phyloP scores from a whole-genome alignment of 2,888 invertebrate species.

The Hemithea aestivaria region DNA sequence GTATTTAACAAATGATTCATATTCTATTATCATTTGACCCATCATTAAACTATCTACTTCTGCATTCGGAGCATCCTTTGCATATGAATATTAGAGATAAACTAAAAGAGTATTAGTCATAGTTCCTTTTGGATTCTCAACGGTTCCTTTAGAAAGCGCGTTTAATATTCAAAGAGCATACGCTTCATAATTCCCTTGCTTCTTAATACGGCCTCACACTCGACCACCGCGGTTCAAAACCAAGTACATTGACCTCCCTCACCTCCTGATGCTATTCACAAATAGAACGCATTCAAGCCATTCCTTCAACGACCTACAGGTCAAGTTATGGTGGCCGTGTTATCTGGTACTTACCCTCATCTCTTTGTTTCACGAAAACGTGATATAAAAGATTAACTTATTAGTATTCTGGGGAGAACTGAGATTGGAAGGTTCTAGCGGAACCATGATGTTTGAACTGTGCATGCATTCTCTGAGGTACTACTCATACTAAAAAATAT shows the following conservation, averaged over 20 bases:
- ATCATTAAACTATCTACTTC: slow-evolving; percentile 18
- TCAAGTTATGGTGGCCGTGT: slow-evolving; percentile 49
- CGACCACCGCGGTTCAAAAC: slow-evolving; percentile 57
- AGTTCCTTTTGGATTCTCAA: slow-evolving; percentile 27
- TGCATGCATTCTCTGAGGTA: no score
- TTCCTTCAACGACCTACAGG: slow-evolving; percentile 33
- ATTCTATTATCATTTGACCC: slow-evolving; percentile 17
- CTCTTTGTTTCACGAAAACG: slow-evolving; percentile 75
- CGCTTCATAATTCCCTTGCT: slow-evolving; percentile 73
- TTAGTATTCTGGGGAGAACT: slow-evolving; percentile 67
- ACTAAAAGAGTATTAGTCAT: slow-evolving; percentile 50
- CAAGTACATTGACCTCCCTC: slow-evolving; percentile 41
- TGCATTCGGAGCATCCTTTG: slow-evolving; percentile 15
- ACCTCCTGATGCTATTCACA: slow-evolving; percentile 28
- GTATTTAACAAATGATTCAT: slow-evolving; percentile 3
- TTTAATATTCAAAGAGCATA: slow-evolving; percentile 73
- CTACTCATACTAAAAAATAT: no score
- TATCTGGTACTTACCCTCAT: slow-evolving; percentile 66
- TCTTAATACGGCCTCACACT: slow-evolving; percentile 69
- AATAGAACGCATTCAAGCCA: slow-evolving; percentile 21
- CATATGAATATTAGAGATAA: slow-evolving; percentile 43
- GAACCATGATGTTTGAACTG: slow-evolving; percentile 38
- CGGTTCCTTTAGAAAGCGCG: slow-evolving; percentile 49
- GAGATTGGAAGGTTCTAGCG: slow-evolving; percentile 55
- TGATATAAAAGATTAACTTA: slow-evolving; percentile 77